Conservation (phyloP, 2,888 invertebrate genomes). For the Catocala fraxini region DNA sequence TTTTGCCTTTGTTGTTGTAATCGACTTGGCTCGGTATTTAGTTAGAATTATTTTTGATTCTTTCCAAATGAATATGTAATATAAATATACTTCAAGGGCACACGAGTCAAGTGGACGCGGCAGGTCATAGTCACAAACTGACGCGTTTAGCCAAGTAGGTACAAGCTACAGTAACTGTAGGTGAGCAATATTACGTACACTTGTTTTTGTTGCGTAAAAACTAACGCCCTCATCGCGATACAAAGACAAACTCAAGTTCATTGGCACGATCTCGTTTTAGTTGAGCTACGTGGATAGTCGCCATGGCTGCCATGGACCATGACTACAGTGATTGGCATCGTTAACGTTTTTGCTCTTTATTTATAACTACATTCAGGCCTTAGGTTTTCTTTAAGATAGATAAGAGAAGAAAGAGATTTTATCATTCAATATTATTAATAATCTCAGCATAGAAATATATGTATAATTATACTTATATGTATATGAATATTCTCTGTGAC, state of each 20-base stretch:
- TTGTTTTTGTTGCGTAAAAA: constrained; percentile 65
- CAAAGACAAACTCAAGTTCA: constrained; percentile 77
- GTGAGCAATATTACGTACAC: constrained; percentile 34
- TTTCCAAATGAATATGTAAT: constrained; percentile 39
- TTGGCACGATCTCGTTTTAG: constrained; percentile 75
- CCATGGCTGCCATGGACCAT: constrained; percentile 69
- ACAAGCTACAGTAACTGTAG: constrained; percentile 28
- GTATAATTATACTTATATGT: too few species aligned
- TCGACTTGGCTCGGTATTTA: constrained; percentile 29
- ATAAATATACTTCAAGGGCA: constrained; percentile 49
- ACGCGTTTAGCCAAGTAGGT: constrained; percentile 27
- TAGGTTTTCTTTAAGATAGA: constrained; percentile 7
- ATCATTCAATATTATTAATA: too few species aligned
- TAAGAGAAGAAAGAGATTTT: background rate
- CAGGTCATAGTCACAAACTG: constrained; percentile 43
- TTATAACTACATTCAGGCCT: constrained; percentile 33
- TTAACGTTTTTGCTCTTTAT: constrained; percentile 50
- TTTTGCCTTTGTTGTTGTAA: constrained; percentile 15
- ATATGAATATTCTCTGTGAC: background rate
- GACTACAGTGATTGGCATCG: constrained; percentile 68
- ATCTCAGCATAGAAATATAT: too few species aligned
- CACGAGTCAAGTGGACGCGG: constrained; percentile 47
- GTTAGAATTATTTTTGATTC: constrained; percentile 33
- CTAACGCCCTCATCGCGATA: constrained; percentile 63
- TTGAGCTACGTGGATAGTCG: constrained; percentile 60